Conservation (phyloP, 2,797 vertebrate species). For the Myripristis jacobus region DNA sequence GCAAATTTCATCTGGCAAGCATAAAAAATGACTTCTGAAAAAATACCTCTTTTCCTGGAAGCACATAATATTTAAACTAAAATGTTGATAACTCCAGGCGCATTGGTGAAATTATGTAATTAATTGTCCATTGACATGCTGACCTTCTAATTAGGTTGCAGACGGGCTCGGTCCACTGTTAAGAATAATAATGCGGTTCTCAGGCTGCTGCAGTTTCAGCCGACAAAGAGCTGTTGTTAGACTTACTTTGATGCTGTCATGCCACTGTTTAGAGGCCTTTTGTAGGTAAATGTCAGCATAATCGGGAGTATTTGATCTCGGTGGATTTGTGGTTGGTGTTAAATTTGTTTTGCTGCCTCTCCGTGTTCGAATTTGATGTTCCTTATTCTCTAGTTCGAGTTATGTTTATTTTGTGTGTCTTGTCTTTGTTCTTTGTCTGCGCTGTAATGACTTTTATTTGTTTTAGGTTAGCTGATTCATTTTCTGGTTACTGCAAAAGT, state of each 20-base stretch:
- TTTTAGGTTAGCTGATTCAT: no score
- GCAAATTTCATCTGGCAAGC: constrained; percentile 60
- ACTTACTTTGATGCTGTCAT: constrained; percentile 75
- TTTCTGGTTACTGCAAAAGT: no score
- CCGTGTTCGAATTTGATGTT: no score
- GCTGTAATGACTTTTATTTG: no score
- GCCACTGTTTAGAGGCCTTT: constrained; percentile 66
- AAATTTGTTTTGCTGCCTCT: constrained; percentile 25
- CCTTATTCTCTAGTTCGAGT: no score
- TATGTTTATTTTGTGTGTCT: no score
- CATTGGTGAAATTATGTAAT: constrained; percentile 59
- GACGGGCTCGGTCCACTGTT: constrained; percentile 64
- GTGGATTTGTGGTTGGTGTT: constrained; percentile 52
- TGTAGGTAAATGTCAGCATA: constrained; percentile 79
- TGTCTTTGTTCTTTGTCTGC: no score
- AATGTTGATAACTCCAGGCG: constrained; percentile 56
- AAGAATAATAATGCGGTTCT: constrained; percentile 74
- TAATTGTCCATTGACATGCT: constrained; percentile 62
- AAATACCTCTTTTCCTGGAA: constrained; percentile 63
- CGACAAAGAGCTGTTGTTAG: constrained; percentile 73
- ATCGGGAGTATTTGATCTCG: constrained; percentile 71
- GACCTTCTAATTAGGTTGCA: constrained; percentile 71
- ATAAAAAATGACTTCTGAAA: constrained; percentile 36
- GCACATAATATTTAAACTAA: constrained; percentile 49
- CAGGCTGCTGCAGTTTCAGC: constrained; percentile 62